These are phyloP conservation scores for Melipona beecheii DNA, from an alignment of 2,888 invertebrate genomes.

Conservation along the genomic window DNA sequence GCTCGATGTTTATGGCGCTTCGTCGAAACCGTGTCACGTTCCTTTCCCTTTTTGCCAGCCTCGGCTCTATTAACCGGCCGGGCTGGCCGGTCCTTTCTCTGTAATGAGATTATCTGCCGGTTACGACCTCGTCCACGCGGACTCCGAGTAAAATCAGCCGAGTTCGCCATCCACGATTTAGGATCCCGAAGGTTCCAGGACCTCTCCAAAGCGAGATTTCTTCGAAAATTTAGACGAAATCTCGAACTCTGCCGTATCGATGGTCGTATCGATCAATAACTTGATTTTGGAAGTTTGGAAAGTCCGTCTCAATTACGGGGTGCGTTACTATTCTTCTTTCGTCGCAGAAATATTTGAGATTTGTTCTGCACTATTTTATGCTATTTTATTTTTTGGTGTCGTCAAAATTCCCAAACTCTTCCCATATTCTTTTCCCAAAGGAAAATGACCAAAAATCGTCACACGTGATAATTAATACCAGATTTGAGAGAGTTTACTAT, in stretches of 20 bases:
- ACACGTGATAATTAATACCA: too few species aligned
- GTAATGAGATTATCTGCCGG: constrained; percentile 37
- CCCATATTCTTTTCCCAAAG: background rate
- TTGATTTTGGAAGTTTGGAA: background rate
- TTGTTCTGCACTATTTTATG: background rate
- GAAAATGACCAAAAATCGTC: background rate
- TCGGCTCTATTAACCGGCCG: constrained; percentile 40
- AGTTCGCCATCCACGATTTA: too few species aligned
- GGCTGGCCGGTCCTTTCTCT: constrained; percentile 2
- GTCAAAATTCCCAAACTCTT: background rate
- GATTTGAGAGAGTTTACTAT: too few species aligned
- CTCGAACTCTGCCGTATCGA: background rate
- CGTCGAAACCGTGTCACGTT: constrained; percentile 57
- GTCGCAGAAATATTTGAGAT: too few species aligned
- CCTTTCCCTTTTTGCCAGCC: constrained; percentile 34
- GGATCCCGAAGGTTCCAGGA: background rate
- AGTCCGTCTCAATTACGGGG: background rate
- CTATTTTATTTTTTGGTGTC: background rate
- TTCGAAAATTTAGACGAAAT: background rate
- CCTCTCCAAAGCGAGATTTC: background rate
- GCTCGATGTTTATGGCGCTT: constrained; percentile 59
- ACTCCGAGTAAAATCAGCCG: constrained; percentile 14
- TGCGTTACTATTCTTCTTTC: too few species aligned
- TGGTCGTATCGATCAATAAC: background rate
- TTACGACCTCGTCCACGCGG: constrained; percentile 19